A percentile compares a stretch with the other conserved stretches of the same genome.
These are phyloP conservation scores for Sigmodon hispidus DNA, from an alignment of 2,113 vertebrate species.

Conservation along the genomic window DNA sequence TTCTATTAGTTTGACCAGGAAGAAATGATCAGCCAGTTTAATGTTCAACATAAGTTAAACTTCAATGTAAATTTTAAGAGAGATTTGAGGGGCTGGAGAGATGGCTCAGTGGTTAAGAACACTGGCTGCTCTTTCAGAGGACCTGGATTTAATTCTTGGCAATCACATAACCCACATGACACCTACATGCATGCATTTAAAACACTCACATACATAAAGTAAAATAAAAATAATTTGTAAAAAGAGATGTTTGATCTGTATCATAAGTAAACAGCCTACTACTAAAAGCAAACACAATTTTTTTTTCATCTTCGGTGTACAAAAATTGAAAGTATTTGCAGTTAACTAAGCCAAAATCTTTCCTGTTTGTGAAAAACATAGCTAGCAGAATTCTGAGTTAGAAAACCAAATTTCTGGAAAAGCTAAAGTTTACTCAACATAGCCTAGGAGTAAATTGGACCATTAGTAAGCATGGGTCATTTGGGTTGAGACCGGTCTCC, in stretches of 20 bases:
- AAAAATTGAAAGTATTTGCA: not conserved
- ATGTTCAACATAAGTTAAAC: not conserved
- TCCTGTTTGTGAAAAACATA: conserved; percentile 9
- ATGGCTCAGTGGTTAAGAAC: not conserved
- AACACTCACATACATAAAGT: not conserved
- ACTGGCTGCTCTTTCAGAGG: not conserved
- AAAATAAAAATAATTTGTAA: not conserved
- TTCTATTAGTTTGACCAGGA: not conserved
- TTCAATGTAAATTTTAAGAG: not conserved
- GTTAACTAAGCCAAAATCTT: conserved; percentile 21
- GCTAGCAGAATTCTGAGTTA: not conserved
- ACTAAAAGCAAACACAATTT: not conserved
- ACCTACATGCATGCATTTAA: not conserved
- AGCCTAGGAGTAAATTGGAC: not conserved
- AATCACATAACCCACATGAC: not conserved
- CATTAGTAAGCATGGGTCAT: not conserved
- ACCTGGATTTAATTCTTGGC: not conserved
- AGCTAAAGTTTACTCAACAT: not conserved
- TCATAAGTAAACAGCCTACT: not conserved
- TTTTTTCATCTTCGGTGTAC: not conserved
- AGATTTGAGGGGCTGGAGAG: not conserved
- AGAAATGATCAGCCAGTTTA: conserved; percentile 11
- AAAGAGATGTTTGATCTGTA: not conserved
- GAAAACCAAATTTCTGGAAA: conserved; percentile 21
- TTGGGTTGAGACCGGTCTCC: not conserved